Evolutionary conservation across 1,140 invertebrate species (phyloP).

Genomic region (Muscidifurax raptorellus): DNA sequence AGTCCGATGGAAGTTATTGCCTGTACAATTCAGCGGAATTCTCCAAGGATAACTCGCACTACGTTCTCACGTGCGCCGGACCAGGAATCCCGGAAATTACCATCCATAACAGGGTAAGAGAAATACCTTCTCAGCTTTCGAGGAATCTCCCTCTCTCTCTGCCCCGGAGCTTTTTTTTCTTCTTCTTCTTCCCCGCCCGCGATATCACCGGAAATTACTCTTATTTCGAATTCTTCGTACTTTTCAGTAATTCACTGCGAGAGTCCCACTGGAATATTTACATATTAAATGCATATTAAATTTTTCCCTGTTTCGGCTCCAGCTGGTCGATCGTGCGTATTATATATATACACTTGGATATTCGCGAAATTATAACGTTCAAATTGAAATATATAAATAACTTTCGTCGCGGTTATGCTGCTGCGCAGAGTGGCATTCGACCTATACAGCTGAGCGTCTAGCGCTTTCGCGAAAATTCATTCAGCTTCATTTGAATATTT

Average conservation of each 20-base stretch:
- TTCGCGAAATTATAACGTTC: too few species aligned
- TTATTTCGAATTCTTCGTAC: neutral
- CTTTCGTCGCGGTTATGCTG: too few species aligned
- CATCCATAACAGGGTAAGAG: constrained; percentile 71
- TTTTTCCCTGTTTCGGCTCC: too few species aligned
- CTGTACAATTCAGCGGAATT: constrained; percentile 84
- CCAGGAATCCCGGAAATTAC: constrained; percentile 80
- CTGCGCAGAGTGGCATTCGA: neutral
- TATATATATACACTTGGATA: too few species aligned
- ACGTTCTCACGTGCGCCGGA: constrained; percentile 85
- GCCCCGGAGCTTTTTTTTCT: neutral
- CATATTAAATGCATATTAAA: too few species aligned
- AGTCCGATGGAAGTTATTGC: constrained; percentile 76
- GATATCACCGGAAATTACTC: constrained; percentile 13
- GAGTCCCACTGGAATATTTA: too few species aligned
- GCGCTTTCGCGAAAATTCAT: neutral
- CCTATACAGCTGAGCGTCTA: neutral
- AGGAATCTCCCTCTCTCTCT: neutral
- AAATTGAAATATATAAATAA: neutral
- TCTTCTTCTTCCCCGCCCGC: neutral
- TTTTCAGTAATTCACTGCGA: constrained; percentile 36
- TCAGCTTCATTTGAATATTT: neutral
- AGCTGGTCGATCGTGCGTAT: too few species aligned
- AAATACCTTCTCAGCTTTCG: neutral
- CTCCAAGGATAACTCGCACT: constrained; percentile 80